A percentile compares a stretch with the other conserved stretches of the same genome.
Conservation (phyloP, 2,888 invertebrate genomes). For the Andrena fulva region DNA sequence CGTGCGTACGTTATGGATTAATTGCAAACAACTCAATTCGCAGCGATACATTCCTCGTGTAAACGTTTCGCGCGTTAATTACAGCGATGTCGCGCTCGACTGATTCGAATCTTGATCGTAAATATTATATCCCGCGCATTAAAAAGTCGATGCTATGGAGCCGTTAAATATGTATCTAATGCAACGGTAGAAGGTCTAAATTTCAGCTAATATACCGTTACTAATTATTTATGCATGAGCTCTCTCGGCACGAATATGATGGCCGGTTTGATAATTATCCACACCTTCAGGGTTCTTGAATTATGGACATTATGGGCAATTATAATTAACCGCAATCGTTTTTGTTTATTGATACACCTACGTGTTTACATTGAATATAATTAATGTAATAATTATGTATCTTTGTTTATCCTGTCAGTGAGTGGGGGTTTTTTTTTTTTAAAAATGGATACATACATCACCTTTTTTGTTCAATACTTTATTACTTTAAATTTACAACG, state of each 20-base stretch:
- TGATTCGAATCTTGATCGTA: not conserved
- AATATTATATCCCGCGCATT: not conserved
- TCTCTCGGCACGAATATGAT: not conserved
- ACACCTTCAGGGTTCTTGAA: not conserved
- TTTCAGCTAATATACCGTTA: not conserved
- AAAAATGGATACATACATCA: too few relatives aligned
- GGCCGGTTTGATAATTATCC: not conserved
- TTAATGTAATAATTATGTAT: not conserved
- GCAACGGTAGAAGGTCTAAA: not conserved
- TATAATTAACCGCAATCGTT: not conserved
- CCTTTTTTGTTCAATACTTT: not conserved
- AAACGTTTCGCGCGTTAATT: slow-evolving; percentile 37
- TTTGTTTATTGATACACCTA: too few relatives aligned
- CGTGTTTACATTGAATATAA: too few relatives aligned
- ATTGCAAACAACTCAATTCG: not conserved
- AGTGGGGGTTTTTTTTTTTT: too few relatives aligned
- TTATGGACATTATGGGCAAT: not conserved
- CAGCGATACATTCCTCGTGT: not conserved
- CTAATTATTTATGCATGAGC: not conserved
- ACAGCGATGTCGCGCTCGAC: slow-evolving; percentile 36
- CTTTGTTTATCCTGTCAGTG: not conserved
- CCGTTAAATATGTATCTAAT: not conserved
- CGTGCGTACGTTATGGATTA: slow-evolving; percentile 11
- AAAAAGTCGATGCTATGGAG: too few relatives aligned
- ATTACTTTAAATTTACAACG: not conserved